Evolutionary conservation across 2,888 invertebrate species (phyloP).

Genomic region (Antheraea yamamai): DNA sequence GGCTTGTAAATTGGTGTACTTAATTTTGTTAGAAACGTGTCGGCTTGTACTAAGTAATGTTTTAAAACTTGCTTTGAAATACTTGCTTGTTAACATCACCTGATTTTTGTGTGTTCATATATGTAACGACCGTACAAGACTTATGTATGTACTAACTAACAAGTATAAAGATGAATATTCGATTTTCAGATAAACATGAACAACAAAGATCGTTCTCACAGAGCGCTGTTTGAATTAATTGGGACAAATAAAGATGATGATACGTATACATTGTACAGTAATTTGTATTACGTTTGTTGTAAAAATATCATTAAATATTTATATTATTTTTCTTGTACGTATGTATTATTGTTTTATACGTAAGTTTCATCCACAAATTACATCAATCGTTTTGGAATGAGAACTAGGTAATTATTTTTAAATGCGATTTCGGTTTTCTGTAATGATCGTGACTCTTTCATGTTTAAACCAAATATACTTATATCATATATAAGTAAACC

Average conservation of each 20-base stretch:
- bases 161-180: not conserved
- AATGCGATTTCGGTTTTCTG: not conserved
- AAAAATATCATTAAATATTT: not conserved
- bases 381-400: not conserved
- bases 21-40: no score
- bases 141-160: not conserved
- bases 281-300: not conserved
- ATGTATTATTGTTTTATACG: no score
- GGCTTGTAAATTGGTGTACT: no score
- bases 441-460: not conserved
- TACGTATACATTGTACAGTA: not conserved
- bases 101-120: constrained; percentile 9
- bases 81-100: not conserved
- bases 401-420: not conserved
- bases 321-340: no score
- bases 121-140: not conserved
- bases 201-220: constrained; percentile 13
- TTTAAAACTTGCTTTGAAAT: not conserved
- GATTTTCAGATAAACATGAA: constrained; percentile 15
- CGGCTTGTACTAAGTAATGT: not conserved
- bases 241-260: constrained; percentile 27
- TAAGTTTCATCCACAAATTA: not conserved
- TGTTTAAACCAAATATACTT: not conserved
- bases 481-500: no score
- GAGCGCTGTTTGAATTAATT: constrained; percentile 34